Percentiles rank a stretch among this genome's conserved stretches.
phyloP scores from a whole-genome alignment of 2,888 invertebrate species.

The Apantesis nais region DNA sequence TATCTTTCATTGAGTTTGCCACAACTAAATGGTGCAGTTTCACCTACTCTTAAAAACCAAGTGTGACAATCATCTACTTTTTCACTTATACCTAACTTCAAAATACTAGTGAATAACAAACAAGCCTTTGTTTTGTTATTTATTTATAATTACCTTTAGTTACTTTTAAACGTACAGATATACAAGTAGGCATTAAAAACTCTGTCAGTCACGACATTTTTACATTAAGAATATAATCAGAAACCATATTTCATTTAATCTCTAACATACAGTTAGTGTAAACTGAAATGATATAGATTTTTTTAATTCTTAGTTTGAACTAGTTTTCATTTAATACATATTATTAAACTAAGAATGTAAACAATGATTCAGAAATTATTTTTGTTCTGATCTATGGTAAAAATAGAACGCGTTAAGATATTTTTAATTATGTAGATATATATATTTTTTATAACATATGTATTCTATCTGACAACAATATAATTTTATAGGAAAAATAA shows the following conservation, averaged over 20 bases:
- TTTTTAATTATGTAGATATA: too few relatives aligned
- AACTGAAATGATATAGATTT: not conserved
- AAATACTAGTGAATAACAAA: not conserved
- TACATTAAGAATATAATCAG: slow-evolving; percentile 29
- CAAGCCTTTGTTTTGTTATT: not conserved
- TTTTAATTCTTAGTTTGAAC: not conserved
- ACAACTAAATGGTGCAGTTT: not conserved
- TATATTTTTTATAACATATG: slow-evolving; percentile 18
- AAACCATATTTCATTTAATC: not conserved
- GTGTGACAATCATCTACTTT: not conserved
- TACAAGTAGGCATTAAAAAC: slow-evolving; percentile 24
- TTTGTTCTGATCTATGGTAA: not conserved
- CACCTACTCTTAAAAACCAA: not conserved
- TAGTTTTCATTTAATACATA: not conserved
- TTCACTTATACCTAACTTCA: not conserved
- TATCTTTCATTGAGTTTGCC: too few relatives aligned
- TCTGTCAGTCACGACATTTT: slow-evolving; percentile 39
- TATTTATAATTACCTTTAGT: not conserved
- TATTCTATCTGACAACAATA: not conserved
- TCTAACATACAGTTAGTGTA: not conserved
- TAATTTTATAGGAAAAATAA: slow-evolving; percentile 18
- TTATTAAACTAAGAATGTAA: not conserved
- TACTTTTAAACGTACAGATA: slow-evolving; percentile 24
- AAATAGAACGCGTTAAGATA: not conserved
- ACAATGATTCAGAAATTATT: not conserved